Evolutionary conservation across 2,888 invertebrate genomes (phyloP), one percentile per base, ranked within the genome.

Genomic region (Agapostemon virescens): DNA sequence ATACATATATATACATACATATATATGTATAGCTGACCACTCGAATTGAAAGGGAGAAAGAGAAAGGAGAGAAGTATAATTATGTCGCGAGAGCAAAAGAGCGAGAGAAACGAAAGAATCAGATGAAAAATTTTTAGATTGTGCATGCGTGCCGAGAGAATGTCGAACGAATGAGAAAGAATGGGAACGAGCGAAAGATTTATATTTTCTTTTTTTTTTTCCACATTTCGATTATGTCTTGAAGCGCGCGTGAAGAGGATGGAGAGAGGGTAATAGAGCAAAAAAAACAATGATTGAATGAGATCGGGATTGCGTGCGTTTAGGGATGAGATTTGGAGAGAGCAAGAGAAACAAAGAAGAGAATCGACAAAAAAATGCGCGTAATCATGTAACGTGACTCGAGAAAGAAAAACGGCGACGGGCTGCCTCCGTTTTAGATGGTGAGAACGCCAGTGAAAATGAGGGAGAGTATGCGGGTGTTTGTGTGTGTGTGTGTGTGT

Each of bases 361-460:
- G 40, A 26, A 61, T 20, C 23, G 72, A 38, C 52, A 42, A 74
- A 63, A 73, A 38, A 55, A 76, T 38, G 75, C 69, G 75, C 69
- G 74, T 74, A 84, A 87, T 86, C 84, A 79, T 87, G 80, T 85
- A 77, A 79, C 42, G 77, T 82, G 85, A 6, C 74, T 84, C 79
- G 69, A 30, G 20, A 26, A 26, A 26, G n/a, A n/a, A 13, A 64
- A 69, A 64, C 64, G 69, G 69, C 73, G 76, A 49, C 55, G 68
- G 72, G 77, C 74, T 71, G 72, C 70, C 45, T 58, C 68, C 69
- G 67, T 40, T 58, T 26, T 23, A 26, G 64, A 45, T 30, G 61
- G 58, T 67, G 33, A 55, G 58, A 72, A 55, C 20, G 33, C 17
- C 20, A 40, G 52, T 23, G 26, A 20, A 23, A 17, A 26, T 7